These are phyloP conservation scores for Columbina picui DNA, from an alignment of 2,113 vertebrate species.

Conservation along the genomic window DNA sequence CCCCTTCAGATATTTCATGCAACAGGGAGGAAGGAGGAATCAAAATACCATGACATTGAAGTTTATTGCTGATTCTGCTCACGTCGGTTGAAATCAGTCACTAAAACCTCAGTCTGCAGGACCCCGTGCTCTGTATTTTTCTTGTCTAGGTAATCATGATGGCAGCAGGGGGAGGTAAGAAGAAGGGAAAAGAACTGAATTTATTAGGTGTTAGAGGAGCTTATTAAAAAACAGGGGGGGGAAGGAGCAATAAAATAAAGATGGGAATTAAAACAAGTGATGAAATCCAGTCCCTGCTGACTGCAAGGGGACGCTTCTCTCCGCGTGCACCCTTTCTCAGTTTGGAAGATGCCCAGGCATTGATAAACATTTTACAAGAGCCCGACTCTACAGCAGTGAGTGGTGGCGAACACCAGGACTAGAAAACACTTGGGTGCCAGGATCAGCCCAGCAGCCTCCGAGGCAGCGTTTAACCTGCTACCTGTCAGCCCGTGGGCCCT, in stretches of 20 bases:
- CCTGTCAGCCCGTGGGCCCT: conserved; percentile 39
- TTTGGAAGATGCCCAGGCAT: conserved; percentile 63
- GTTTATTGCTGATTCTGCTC: conserved; percentile 58
- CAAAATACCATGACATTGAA: conserved; percentile 58
- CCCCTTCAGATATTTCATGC: conserved; percentile 28
- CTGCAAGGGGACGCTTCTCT: conserved; percentile 22
- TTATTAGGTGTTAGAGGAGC: conserved; percentile 55
- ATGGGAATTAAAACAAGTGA: conserved; percentile 26
- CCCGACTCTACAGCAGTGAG: conserved; percentile 2
- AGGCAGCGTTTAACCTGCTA: conserved; percentile 13
- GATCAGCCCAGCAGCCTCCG: conserved; percentile 17
- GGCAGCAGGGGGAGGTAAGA: conserved; percentile 70
- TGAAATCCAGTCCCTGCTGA: conserved; percentile 38
- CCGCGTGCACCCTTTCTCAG: background rate
- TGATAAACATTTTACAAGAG: conserved; percentile 59
- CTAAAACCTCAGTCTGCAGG: conserved; percentile 47
- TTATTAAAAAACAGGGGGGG: conserved; percentile 20
- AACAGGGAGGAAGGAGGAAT: background rate
- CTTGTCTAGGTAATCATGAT: conserved; percentile 37
- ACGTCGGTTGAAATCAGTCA: conserved; percentile 57
- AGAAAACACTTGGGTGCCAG: background rate
- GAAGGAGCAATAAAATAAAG: conserved; percentile 24
- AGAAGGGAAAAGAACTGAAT: conserved; percentile 56
- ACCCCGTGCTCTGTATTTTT: conserved; percentile 57
- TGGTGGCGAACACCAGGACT: background rate